A percentile compares a stretch with the other conserved stretches of the same genome.
Evolutionary conservation across 2,113 vertebrate genomes (phyloP).

Genomic region (Leuciscus idus): DNA sequence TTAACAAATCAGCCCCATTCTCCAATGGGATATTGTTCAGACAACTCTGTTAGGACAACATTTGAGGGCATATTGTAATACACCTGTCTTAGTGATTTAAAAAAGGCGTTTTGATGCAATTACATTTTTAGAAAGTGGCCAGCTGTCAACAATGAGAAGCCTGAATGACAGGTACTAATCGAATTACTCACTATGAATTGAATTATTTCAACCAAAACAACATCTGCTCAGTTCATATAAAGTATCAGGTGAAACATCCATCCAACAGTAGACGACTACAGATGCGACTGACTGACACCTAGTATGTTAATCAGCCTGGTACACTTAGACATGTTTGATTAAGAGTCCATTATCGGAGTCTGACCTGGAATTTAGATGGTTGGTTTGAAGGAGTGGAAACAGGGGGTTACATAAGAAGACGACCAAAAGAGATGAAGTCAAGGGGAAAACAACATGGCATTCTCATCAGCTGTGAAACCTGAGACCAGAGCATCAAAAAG

Average conservation of each 20-base stretch:
- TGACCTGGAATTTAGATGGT: constrained; percentile 21
- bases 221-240: constrained; percentile 18
- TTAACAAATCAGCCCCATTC: neutral
- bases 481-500: constrained; percentile 23
- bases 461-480: constrained; percentile 44
- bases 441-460: constrained; percentile 44
- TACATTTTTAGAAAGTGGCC: neutral
- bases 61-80: neutral
- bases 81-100: neutral
- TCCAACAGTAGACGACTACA: constrained; percentile 7
- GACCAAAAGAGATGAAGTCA: constrained; percentile 31
- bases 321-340: neutral
- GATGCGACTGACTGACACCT: neutral
- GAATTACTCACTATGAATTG: neutral
- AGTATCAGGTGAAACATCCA: constrained; percentile 13
- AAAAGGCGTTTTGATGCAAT: neutral
- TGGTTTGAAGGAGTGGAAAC: constrained; percentile 38
- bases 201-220: constrained; percentile 32
- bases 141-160: neutral
- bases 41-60: neutral
- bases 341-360: neutral
- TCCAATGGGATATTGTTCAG: neutral
- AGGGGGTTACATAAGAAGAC: constrained; percentile 32
- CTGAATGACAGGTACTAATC: neutral
- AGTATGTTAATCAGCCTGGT: constrained; percentile 14